Base-by-base conservation (phyloP, 2,797 vertebrate species). In the Xiphorhynchus erythropygius region DNA sequence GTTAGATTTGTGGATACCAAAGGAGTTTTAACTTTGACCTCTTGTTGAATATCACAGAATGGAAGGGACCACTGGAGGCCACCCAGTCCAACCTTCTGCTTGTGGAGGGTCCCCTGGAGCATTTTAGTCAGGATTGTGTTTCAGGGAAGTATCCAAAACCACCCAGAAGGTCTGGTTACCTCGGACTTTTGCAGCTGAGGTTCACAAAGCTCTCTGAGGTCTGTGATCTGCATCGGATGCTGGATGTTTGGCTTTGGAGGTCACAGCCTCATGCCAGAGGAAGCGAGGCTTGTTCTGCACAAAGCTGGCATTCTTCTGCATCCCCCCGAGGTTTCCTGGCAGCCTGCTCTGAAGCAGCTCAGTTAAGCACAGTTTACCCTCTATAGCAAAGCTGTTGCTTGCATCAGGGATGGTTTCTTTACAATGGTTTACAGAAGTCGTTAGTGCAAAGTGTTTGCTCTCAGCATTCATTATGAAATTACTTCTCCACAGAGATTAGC, bases 401-500 rank as follows among this genome's bases (percentile, higher is more conserved):
- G 50, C 69, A 76, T 49, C 68, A 60, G 19, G 32, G 82, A 69
- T 64, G 46, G 33, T 57, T 85, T 89, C 75, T 85, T 93, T 83
- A 71, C 65, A 79, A 10, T 18, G 62, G 50, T 56, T 93, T 81
- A 28, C 33, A 69, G 69, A 56, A 90, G 55, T 60, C 65, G 57
- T 88, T 94, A 68, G 52, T 39, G 65, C 73, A 60, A 60, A 90
- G 44, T 35, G 3, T 81, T 91, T 89, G 64, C 78, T 93, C 59
- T 70, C 87, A 35, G 76, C 74, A 27, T 78, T 95, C 74, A 18
- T 84, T 86, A 56, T 49, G 50, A 83, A 90, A 90, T 91, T 93
- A 39, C 49, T 63, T 94, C 53, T 85, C 87, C 52, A 49, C 52
- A 69, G 91, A 94, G 73, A 89, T 93, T 37, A 91, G 76, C 82